Evolutionary conservation across 2,113 vertebrate species (phyloP).

Genomic region (Hemiprocne comata): DNA sequence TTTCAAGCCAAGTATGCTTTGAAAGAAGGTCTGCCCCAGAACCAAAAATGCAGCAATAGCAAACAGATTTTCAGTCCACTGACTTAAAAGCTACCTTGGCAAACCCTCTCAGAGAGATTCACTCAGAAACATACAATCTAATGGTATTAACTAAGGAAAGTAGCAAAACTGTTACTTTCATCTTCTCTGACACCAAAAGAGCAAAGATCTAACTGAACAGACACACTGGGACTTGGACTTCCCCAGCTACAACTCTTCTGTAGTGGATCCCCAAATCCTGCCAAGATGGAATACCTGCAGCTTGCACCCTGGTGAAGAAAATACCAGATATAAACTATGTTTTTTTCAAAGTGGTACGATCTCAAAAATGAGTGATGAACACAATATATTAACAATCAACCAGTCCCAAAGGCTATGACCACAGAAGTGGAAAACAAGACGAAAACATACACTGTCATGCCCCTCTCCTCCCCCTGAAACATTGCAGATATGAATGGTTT

Average conservation of each 20-base stretch:
- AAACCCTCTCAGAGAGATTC: background rate
- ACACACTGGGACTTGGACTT: background rate
- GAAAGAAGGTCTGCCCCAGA: background rate
- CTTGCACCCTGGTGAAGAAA: background rate
- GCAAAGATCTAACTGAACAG: background rate
- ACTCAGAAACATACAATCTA: background rate
- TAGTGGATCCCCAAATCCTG: background rate
- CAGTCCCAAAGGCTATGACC: constrained; percentile 18
- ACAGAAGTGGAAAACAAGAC: constrained; percentile 54
- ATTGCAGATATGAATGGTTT: constrained; percentile 15
- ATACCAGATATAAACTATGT: background rate
- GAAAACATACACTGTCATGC: background rate
- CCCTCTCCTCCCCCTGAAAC: constrained; percentile 8
- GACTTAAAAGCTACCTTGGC: background rate
- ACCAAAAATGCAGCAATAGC: background rate
- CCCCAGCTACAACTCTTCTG: background rate
- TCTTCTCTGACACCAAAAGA: background rate
- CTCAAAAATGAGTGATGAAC: background rate
- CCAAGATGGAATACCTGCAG: background rate
- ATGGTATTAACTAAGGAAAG: background rate
- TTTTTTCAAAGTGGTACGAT: background rate
- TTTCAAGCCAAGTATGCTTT: background rate
- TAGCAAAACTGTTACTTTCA: background rate
- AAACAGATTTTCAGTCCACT: background rate
- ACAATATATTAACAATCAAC: constrained; percentile 9